Evolutionary conservation across 2,113 vertebrate genomes (phyloP).

Genomic region (Paralichthys olivaceus): DNA sequence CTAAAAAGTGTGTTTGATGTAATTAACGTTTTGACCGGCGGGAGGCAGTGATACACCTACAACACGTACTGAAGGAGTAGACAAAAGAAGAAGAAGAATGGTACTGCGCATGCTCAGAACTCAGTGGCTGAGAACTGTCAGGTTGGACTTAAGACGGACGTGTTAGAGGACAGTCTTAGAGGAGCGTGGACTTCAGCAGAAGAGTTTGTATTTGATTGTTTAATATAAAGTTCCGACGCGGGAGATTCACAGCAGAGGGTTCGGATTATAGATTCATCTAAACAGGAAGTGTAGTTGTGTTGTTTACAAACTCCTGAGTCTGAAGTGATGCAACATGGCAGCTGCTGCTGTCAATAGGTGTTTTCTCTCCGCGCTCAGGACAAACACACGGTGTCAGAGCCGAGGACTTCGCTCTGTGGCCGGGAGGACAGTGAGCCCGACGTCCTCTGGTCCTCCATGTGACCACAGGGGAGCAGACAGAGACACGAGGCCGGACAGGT

Average conservation of each 20-base stretch:
- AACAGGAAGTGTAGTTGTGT: not conserved
- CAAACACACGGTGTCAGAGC: slow-evolving; percentile 5
- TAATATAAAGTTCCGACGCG: not conserved
- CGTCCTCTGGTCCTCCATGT: not conserved
- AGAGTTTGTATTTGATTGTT: not conserved
- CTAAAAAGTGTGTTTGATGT: not conserved
- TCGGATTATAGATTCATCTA: not conserved
- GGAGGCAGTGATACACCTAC: not conserved
- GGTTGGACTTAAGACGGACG: not conserved
- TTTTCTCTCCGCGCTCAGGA: slow-evolving; percentile 60
- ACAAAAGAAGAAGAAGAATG: not conserved
- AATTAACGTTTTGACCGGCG: not conserved
- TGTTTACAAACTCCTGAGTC: slow-evolving; percentile 9
- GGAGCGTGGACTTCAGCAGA: not conserved
- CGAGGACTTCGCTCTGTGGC: not conserved
- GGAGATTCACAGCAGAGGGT: not conserved
- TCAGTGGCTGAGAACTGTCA: not conserved
- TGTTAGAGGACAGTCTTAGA: not conserved
- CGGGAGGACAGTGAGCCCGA: not conserved
- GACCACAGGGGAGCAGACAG: slow-evolving; percentile 1
- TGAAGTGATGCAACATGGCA: slow-evolving; percentile 77
- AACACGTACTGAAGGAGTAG: not conserved
- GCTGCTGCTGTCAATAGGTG: slow-evolving; percentile 45
- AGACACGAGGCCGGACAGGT: not conserved
- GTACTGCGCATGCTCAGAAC: not conserved